phyloP scores from a whole-genome alignment of 2,888 invertebrate species.

The Nymphalis urticae region DNA sequence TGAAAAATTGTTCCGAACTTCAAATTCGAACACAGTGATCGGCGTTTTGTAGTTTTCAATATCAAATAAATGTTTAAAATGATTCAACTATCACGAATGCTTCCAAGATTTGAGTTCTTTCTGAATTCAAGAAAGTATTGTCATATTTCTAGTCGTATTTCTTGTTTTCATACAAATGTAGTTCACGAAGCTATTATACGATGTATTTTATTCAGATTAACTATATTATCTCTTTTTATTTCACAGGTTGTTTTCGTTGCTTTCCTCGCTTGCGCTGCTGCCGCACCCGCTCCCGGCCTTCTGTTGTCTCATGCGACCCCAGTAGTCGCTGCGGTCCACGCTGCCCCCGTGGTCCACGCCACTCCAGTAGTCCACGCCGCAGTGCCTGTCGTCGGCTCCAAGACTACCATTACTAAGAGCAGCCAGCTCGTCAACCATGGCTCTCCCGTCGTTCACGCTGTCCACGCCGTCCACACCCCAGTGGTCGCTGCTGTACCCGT shows the following conservation, averaged over 20 bases:
- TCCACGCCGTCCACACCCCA: slow-evolving; percentile 52
- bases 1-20: too few relatives aligned
- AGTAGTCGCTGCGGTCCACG: slow-evolving; percentile 62
- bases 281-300: slow-evolving; percentile 62
- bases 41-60: too few relatives aligned
- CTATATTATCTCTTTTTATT: not conserved
- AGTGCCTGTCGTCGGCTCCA: slow-evolving; percentile 55
- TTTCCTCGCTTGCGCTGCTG: slow-evolving; percentile 75
- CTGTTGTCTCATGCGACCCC: slow-evolving; percentile 63
- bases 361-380: slow-evolving; percentile 61
- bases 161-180: not conserved
- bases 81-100: too few relatives aligned
- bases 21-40: too few relatives aligned
- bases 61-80: too few relatives aligned
- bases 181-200: not conserved
- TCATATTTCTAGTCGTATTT: too few relatives aligned
- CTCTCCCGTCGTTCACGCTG: slow-evolving; percentile 58
- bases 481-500: slow-evolving; percentile 50
- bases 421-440: slow-evolving; percentile 76
- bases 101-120: too few relatives aligned
- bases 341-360: slow-evolving; percentile 62
- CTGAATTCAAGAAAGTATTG: too few relatives aligned
- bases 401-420: slow-evolving; percentile 75
- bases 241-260: slow-evolving; percentile 75
- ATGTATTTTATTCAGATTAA: not conserved